Percentiles rank a stretch among this genome's conserved stretches.
phyloP scores from a whole-genome alignment of 2,113 vertebrate species.

The Syngnathus scovelli region DNA sequence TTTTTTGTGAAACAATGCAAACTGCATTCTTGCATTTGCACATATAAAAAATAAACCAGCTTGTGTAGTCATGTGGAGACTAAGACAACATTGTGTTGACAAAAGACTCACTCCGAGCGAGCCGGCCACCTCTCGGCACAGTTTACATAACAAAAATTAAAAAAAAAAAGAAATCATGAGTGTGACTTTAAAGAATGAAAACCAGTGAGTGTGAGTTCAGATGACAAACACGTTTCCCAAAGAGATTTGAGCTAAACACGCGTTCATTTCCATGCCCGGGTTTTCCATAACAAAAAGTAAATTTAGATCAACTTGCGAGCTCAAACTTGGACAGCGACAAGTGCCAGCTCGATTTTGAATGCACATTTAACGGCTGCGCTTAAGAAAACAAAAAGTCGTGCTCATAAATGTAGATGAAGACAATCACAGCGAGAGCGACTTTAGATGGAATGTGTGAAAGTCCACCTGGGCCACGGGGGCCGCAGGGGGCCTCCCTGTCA shows the following conservation, averaged over 20 bases:
- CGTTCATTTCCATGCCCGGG: too few relatives aligned
- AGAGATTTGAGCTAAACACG: too few relatives aligned
- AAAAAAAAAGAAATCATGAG: too few relatives aligned
- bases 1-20: slow-evolving; percentile 20
- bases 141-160: not conserved
- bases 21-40: slow-evolving; percentile 6
- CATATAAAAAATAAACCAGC: slow-evolving; percentile 18
- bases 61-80: slow-evolving; percentile 5
- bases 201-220: not conserved
- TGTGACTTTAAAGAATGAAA: not conserved
- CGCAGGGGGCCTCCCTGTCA: slow-evolving; percentile 25
- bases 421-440: too few relatives aligned
- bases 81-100: slow-evolving; percentile 11
- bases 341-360: too few relatives aligned
- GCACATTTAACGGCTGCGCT: too few relatives aligned
- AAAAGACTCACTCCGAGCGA: slow-evolving; percentile 2
- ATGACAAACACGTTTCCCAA: not conserved
- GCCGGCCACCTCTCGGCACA: not conserved
- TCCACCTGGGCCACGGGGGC: slow-evolving; percentile 28
- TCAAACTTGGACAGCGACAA: too few relatives aligned
- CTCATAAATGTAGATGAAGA: too few relatives aligned
- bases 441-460: not conserved
- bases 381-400: not conserved
- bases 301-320: too few relatives aligned
- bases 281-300: too few relatives aligned